Conservation (phyloP, 2,888 invertebrate genomes). For the Andricus quercusramuli region DNA sequence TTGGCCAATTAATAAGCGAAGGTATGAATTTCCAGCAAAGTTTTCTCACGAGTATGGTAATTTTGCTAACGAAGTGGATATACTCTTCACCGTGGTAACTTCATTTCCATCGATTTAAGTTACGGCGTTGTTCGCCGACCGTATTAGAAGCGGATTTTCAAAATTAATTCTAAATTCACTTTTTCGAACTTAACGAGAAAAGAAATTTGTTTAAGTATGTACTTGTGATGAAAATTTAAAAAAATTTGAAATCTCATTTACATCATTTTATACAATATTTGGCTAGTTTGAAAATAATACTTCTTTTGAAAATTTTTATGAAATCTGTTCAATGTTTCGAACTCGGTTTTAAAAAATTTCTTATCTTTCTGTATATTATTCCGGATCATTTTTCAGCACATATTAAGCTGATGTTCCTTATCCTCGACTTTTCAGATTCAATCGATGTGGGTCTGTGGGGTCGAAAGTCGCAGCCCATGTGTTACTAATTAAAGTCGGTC, state of each 20-base stretch:
- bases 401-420: background rate
- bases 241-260: background rate
- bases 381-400: background rate
- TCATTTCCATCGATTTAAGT: conserved; percentile 1
- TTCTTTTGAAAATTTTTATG: too few relatives aligned
- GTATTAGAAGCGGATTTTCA: background rate
- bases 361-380: background rate
- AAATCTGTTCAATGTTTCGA: too few relatives aligned
- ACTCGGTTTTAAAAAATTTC: too few relatives aligned
- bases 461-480: conserved; percentile 25
- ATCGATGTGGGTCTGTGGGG: conserved; percentile 29
- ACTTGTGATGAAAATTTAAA: background rate
- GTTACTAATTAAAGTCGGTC: conserved; percentile 33
- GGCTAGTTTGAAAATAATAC: background rate
- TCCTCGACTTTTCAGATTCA: background rate
- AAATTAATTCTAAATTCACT: background rate
- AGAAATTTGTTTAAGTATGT: background rate
- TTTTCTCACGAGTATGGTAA: conserved; percentile 12
- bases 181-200: background rate
- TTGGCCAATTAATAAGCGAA: conserved; percentile 12
- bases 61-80: conserved; percentile 11
- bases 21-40: conserved; percentile 14
- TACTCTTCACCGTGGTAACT: background rate
- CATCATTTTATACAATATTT: background rate
- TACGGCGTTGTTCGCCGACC: background rate